Conservation (phyloP, 2,888 invertebrate species). For the Tipula helvola region DNA sequence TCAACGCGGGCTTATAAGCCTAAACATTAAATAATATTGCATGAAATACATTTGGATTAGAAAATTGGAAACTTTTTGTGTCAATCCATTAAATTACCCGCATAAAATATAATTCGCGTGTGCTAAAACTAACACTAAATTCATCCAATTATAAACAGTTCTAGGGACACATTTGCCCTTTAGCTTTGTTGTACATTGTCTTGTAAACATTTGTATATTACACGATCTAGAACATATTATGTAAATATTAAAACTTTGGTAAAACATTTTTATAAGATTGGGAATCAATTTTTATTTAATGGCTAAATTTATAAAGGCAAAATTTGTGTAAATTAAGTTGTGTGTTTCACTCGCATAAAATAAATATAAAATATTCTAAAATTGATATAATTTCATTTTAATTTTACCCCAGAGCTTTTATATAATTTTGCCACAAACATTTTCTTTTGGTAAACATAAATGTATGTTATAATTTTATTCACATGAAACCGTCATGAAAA, state of each 20-base stretch:
- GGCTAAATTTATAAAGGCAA: neutral
- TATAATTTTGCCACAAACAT: neutral
- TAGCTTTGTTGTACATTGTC: no score
- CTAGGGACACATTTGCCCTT: no score
- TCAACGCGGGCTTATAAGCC: no score
- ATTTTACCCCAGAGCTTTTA: slow-evolving; percentile 6
- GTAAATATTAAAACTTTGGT: no score
- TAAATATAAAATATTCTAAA: neutral
- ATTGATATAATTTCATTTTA: slow-evolving; percentile 5
- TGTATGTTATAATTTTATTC: neutral
- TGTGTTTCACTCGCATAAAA: neutral
- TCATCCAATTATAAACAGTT: no score
- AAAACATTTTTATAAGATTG: neutral
- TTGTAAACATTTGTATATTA: neutral
- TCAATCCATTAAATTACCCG: no score
- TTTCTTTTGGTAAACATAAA: neutral
- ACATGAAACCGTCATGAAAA: neutral
- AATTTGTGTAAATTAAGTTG: neutral
- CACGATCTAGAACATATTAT: neutral
- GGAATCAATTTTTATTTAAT: neutral
- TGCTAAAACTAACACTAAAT: no score
- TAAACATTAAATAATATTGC: no score
- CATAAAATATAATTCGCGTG: no score
- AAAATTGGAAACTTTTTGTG: no score
- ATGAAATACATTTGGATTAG: no score